Evolutionary conservation across 2,797 vertebrate genomes (phyloP), one percentile per base, ranked within the genome.

Genomic region (Bradypodion ventrale): DNA sequence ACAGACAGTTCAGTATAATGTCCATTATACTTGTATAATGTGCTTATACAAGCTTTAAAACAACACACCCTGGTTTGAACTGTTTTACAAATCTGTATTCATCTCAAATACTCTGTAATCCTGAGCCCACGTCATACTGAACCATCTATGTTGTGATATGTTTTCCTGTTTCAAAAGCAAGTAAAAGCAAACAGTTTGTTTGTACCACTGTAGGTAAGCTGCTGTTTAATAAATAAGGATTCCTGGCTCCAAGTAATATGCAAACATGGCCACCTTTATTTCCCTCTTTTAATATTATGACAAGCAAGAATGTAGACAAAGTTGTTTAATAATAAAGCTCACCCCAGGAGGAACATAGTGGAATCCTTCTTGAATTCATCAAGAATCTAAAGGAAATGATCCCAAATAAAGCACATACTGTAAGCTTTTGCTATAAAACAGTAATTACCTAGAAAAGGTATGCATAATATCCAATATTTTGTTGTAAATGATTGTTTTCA

Each of bases 311-410:
- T 15, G 63, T 4, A 1, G 37, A 60, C 3, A 69, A 59, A 86
- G 44, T 60, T 82, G 49, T 12, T 62, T 87, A 88, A 72, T 21
- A 0, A 87, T 73, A 27, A 73, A 42, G 95, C 96, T 98, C 93
- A 99, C 98, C 98, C 98, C 94, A 99, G 94, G 92, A 99, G 98
- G 91, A 99, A 99, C 87, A 97, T 95, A 74, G 98, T 98, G 0
- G 97, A 97, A 91, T 99, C 98, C 86, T 96, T 98, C 93, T 98
- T 98, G 95, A 99, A 98, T 94, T 98, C 98, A 21, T 99, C 98
- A 9, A 99, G 96, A 91, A 99, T 97, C 98, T 99, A 93, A 49
- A 7, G 59, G 75, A 84, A 44, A 89, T 78, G 87, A 5, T 56
- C 5, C 78, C 70, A 73, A 25, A 66, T 78, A 88, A 82, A 3